Evolutionary conservation across 2,113 vertebrate genomes (phyloP), one percentile per base, ranked within the genome.

Genomic region (Athene cunicularia): DNA sequence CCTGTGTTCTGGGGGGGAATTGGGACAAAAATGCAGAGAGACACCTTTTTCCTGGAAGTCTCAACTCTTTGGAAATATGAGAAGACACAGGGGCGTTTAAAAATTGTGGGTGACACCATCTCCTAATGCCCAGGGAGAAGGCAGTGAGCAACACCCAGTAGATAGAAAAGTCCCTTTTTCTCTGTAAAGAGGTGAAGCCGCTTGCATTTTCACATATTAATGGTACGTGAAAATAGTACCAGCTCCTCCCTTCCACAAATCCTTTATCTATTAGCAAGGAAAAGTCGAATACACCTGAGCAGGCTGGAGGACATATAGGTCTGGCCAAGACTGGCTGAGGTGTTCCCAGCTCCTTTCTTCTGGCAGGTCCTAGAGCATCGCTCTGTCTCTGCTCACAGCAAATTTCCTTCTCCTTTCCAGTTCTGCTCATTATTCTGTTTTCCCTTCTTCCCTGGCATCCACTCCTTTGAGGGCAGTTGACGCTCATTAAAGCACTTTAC

Each of bases 201-300:
- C 12, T 18, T 15, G 41, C 4, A 5, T 41, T 58, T 70, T 24
- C 81, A 50, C 20, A 9, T 1, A 1, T 5, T 19, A n/a, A 15
- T 1, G 7, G 33, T 6, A 45, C 0, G 4, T 24, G 11, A 11
- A 37, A 71, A 5, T 2, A 67, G 60, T 2, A 14, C n/a, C 80
- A 71, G 64, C 45, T 35, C 83, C 83, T 88, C 10, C 63, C 21
- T 72, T 27, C 32, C 45, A 30, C 49, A 70, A 33, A 71, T 24
- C 73, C 53, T 79, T 60, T 16, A 28, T 41, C 33, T 20, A 9
- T 11, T 6, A 53, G 21, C 26, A 12, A 56, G 41, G 19, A 15
- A 15, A 68, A 63, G 35, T 11, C 1, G 2, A 23, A 52, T 7
- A 11, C 35, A 63, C 9, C 33, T 7, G 17, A 62, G 73, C 8